A percentile compares a stretch with the other conserved stretches of the same genome.
Conservation (phyloP, 2,888 invertebrate genomes). For the Acronicta psi region DNA sequence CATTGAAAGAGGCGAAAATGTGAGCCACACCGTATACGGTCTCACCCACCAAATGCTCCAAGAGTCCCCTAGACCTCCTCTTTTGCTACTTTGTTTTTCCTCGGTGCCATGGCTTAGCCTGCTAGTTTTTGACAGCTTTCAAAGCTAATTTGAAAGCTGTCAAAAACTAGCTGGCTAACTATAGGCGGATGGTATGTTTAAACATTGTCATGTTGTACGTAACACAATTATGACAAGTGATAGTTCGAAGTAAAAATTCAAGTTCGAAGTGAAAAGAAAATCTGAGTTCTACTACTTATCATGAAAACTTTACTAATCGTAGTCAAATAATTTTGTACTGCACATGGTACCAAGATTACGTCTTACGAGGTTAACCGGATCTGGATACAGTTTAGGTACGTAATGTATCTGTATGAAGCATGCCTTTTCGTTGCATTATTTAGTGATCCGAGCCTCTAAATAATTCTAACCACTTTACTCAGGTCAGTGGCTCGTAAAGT, state of each 20-base stretch:
- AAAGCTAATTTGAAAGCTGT: slow-evolving; percentile 86
- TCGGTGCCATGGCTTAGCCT: slow-evolving; percentile 95
- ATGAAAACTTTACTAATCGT: no score
- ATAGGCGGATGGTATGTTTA: no score
- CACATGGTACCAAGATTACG: neutral
- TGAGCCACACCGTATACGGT: slow-evolving; percentile 99
- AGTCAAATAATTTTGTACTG: no score
- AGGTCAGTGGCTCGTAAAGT: slow-evolving; percentile 68
- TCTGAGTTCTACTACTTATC: no score
- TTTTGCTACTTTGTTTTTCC: slow-evolving; percentile 98
- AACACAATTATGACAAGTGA: no score
- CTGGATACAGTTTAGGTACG: neutral
- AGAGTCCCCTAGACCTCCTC: slow-evolving; percentile 98
- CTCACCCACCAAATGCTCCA: slow-evolving; percentile 98
- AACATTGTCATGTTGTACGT: no score
- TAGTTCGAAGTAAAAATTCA: no score
- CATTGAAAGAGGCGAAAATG: slow-evolving; percentile 99
- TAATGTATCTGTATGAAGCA: slow-evolving; percentile 14
- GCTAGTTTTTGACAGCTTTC: slow-evolving; percentile 87
- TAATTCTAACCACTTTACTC: slow-evolving; percentile 74
- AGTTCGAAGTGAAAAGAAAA: no score
- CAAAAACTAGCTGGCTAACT: slow-evolving; percentile 85
- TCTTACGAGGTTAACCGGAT: slow-evolving; percentile 1
- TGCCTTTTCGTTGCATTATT: slow-evolving; percentile 53
- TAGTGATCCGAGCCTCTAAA: slow-evolving; percentile 66